phyloP scores from a whole-genome alignment of 2,888 invertebrate species.

The Corbicula japonica region DNA sequence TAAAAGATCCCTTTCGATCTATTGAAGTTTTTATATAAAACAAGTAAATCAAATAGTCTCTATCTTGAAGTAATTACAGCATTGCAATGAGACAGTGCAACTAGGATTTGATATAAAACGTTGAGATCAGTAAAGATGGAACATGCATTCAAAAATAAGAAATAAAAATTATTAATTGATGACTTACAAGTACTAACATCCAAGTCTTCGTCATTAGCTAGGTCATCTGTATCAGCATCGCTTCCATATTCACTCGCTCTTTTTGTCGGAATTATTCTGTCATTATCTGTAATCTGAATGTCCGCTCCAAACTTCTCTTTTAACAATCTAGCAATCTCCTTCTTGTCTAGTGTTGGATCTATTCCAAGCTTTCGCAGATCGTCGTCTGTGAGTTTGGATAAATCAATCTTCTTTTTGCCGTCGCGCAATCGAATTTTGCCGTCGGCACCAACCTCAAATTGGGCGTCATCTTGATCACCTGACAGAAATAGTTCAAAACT shows the following conservation, averaged over 20 bases:
- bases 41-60: no score
- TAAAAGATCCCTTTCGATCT: no score
- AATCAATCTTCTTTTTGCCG: conserved; percentile 86
- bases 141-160: no score
- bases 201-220: conserved; percentile 85
- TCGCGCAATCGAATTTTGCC: conserved; percentile 82
- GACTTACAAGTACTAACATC: conserved; percentile 84
- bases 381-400: conserved; percentile 84
- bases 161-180: no score
- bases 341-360: conserved; percentile 84
- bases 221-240: conserved; percentile 83
- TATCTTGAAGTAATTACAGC: no score
- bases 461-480: conserved; percentile 65
- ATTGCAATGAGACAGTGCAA: no score
- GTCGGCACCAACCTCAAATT: conserved; percentile 75
- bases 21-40: no score
- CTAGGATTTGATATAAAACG: no score
- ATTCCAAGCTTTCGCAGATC: conserved; percentile 84
- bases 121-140: no score
- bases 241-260: conserved; percentile 82
- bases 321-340: conserved; percentile 84
- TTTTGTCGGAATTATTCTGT: conserved; percentile 81
- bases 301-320: conserved; percentile 85
- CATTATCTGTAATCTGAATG: conserved; percentile 78
- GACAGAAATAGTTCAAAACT: neutral